These are phyloP conservation scores for Progne subis DNA, from an alignment of 2,113 vertebrate genomes.

Conservation along the genomic window DNA sequence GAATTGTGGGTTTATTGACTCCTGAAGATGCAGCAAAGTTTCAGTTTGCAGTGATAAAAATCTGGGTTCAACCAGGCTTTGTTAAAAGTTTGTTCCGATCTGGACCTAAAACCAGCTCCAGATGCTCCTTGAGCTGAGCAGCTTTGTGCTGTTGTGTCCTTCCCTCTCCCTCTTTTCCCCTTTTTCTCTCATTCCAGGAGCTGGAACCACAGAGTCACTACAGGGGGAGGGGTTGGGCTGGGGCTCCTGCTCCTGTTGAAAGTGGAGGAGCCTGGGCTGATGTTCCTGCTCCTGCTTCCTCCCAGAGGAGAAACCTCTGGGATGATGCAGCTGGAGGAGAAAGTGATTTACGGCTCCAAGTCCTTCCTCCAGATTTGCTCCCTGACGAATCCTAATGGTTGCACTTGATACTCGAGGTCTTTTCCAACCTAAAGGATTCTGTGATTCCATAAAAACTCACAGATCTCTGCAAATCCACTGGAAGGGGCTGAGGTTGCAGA, in stretches of 20 bases:
- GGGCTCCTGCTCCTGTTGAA: neutral
- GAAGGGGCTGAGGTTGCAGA: neutral
- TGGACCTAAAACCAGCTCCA: neutral
- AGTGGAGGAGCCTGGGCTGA: neutral
- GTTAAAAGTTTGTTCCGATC: neutral
- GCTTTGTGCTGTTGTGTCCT: fast-evolving
- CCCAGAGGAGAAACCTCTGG: neutral
- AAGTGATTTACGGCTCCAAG: neutral
- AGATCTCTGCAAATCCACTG: fast-evolving
- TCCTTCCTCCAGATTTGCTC: neutral
- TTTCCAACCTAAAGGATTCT: neutral
- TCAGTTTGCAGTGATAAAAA: neutral
- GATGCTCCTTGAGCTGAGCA: neutral
- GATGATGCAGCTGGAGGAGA: neutral
- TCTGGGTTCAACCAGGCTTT: neutral
- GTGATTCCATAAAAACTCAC: fast-evolving
- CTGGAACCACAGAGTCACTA: neutral
- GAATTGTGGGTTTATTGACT: neutral
- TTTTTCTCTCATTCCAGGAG: neutral
- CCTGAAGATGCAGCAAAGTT: neutral
- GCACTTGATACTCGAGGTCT: fast-evolving
- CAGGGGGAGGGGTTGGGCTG: neutral
- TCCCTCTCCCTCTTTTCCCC: neutral
- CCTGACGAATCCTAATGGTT: neutral
- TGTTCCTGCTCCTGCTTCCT: neutral